A percentile compares a stretch with the other conserved stretches of the same genome.
These are phyloP conservation scores for Oegoconia quadripuncta DNA, from an alignment of 2,888 invertebrate genomes.

Conservation along the genomic window DNA sequence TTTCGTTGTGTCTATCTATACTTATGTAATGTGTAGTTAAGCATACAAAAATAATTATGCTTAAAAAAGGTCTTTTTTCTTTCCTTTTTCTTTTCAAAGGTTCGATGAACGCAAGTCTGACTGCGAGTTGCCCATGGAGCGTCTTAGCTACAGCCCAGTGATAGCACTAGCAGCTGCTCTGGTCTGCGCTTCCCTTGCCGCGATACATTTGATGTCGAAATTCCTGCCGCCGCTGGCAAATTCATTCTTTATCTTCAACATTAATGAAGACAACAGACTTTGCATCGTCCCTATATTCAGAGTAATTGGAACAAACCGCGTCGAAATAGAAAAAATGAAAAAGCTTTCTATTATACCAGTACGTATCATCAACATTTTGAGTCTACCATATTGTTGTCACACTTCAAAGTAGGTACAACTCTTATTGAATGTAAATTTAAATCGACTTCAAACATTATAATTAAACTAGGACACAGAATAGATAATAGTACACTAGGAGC, in stretches of 20 bases:
- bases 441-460: no score
- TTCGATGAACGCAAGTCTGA: constrained; percentile 16
- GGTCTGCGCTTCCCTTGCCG: constrained; percentile 43
- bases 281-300: constrained; percentile 42
- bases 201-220: constrained; percentile 43
- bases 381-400: no score
- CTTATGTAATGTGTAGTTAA: no score
- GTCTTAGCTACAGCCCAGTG: constrained; percentile 3
- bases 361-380: constrained; percentile 2
- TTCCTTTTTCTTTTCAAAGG: constrained; percentile 12
- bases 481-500: no score
- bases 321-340: constrained; percentile 28
- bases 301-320: constrained; percentile 27
- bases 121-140: constrained; percentile 10
- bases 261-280: constrained; percentile 65
- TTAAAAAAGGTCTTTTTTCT: no score
- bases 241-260: constrained; percentile 67
- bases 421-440: no score
- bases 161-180: constrained; percentile 14
- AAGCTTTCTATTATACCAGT: constrained; percentile 53
- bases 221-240: constrained; percentile 52
- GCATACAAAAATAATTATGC: no score
- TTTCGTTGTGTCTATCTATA: no score
- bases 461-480: no score
- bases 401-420: no score